Conservation (phyloP, 2,797 vertebrate genomes). For the Silurus lanzhouensis region DNA sequence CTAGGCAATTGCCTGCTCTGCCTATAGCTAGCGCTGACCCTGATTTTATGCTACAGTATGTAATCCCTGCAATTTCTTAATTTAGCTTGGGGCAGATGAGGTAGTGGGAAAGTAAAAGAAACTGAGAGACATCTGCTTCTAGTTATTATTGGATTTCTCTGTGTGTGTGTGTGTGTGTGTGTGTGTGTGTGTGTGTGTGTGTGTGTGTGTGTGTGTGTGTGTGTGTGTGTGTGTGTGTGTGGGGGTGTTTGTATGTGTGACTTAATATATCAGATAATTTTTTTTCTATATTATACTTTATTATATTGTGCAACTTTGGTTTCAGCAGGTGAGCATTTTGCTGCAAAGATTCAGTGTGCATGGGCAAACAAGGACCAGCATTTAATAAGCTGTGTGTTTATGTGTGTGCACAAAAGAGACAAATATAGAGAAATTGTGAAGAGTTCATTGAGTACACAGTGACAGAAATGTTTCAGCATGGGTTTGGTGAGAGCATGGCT, state of each 20-base stretch:
- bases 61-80: not conserved
- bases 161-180: not conserved
- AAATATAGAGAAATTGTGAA: not conserved
- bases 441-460: not conserved
- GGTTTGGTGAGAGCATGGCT: not conserved
- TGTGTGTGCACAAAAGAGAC: not conserved
- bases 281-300: not conserved
- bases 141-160: constrained; percentile 25
- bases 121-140: constrained; percentile 33
- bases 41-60: no score
- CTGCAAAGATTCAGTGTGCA: not conserved
- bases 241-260: no score
- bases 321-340: not conserved
- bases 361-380: not conserved
- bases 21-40: no score
- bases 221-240: not conserved
- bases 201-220: not conserved
- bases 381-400: not conserved
- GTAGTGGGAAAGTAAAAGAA: not conserved
- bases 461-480: not conserved
- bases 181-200: not conserved
- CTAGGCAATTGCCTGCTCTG: no score
- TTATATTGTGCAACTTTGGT: constrained; percentile 5
- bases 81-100: constrained; percentile 12
- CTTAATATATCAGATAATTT: not conserved